A percentile compares a stretch with the other conserved stretches of the same genome.
phyloP scores from a whole-genome alignment of 1,140 invertebrate genomes.

The Hyles euphorbiae region DNA sequence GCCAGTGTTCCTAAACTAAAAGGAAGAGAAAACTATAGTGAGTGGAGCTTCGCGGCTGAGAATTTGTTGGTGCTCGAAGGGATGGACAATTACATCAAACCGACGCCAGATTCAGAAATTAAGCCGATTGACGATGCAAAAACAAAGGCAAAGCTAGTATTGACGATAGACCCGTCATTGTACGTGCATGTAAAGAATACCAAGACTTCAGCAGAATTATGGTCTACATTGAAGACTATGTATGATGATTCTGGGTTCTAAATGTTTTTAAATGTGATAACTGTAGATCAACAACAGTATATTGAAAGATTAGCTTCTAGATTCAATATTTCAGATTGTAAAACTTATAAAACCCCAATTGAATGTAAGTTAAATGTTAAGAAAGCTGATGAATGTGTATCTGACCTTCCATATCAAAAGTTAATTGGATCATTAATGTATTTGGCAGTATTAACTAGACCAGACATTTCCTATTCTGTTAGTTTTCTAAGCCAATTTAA shows the following conservation, averaged over 20 bases:
- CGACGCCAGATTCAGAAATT: not conserved
- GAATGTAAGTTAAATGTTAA: no score
- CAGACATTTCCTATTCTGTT: no score
- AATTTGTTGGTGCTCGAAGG: conserved; percentile 17
- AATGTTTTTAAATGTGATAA: no score
- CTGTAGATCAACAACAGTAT: no score
- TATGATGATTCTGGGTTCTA: conserved; percentile 28
- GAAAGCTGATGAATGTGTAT: no score
- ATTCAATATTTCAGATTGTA: no score
- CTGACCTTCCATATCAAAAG: no score
- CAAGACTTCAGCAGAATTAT: conserved; percentile 27
- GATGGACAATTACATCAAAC: conserved; percentile 15
- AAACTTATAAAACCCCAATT: no score
- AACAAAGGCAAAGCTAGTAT: conserved; percentile 18
- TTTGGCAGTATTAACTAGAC: no score
- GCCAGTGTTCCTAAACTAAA: conserved; percentile 1
- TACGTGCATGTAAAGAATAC: conserved; percentile 38
- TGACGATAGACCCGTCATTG: conserved; percentile 14
- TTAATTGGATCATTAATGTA: no score
- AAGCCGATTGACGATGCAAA: not conserved
- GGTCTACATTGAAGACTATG: conserved; percentile 29
- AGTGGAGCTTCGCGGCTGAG: conserved; percentile 16
- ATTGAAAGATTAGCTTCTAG: no score
- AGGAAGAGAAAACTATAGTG: conserved; percentile 6
- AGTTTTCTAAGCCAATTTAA: no score